A percentile compares a stretch with the other conserved stretches of the same genome.
Conservation (phyloP, 2,888 invertebrate genomes). For the Spialia ferax region DNA sequence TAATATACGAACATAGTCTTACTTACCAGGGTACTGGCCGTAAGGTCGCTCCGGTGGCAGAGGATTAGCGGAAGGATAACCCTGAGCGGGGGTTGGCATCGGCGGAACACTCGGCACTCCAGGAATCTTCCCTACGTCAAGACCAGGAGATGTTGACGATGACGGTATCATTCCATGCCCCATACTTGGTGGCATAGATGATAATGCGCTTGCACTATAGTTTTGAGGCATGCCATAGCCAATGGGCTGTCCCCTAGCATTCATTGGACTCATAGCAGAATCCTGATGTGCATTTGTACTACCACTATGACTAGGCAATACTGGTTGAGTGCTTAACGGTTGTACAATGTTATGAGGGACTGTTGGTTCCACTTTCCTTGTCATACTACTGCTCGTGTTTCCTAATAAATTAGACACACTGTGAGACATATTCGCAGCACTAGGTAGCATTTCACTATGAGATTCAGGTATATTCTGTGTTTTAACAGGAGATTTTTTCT, state of each 20-base stretch:
- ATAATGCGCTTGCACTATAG: conserved; percentile 42
- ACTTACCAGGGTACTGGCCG: conserved; percentile 77
- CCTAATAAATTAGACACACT: conserved; percentile 78
- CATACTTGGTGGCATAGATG: conserved; percentile 56
- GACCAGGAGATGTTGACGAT: conserved; percentile 53
- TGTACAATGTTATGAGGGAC: conserved; percentile 52
- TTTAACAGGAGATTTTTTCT: conserved; percentile 77
- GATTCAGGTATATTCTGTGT: conserved; percentile 59
- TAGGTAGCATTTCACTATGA: conserved; percentile 57
- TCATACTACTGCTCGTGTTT: conserved; percentile 30
- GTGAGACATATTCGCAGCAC: conserved; percentile 66
- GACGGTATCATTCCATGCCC: conserved; percentile 58
- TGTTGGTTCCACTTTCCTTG: conserved; percentile 30
- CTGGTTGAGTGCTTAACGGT: conserved; percentile 44
- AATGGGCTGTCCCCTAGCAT: conserved; percentile 43
- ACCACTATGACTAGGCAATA: conserved; percentile 46
- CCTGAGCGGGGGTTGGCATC: conserved; percentile 57
- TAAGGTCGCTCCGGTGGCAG: conserved; percentile 67
- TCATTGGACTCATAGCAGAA: conserved; percentile 28
- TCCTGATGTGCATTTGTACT: conserved; percentile 53
- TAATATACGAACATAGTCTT: not conserved
- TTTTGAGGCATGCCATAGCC: conserved; percentile 44
- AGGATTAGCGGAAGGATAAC: conserved; percentile 60
- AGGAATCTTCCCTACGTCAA: conserved; percentile 53
- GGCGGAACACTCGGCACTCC: conserved; percentile 45